Percentiles rank a stretch among this genome's conserved stretches.
Conservation (phyloP, 1,140 invertebrate genomes). For the Muscidifurax raptorellus region DNA sequence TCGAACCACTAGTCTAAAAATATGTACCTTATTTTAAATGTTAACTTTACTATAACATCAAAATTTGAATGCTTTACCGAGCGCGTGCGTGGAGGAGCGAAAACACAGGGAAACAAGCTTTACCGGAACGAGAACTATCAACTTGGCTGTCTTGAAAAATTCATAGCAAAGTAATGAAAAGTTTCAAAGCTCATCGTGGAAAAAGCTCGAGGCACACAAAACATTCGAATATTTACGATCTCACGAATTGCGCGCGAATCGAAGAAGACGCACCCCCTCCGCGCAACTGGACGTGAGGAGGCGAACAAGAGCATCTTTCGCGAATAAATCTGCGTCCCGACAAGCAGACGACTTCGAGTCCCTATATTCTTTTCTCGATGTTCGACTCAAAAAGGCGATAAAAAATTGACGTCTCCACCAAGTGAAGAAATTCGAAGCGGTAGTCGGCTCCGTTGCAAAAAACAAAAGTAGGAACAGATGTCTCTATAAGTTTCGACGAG, state of each 20-base stretch:
- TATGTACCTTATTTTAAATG: no score
- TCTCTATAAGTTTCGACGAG: neutral
- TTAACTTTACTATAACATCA: no score
- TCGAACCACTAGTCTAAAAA: no score
- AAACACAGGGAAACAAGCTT: neutral
- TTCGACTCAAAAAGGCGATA: conserved; percentile 6
- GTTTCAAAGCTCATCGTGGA: neutral
- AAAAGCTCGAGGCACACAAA: neutral
- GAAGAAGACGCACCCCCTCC: neutral
- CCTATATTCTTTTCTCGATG: neutral
- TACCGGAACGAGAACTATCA: neutral
- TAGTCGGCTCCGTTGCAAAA: neutral
- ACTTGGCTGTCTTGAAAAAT: neutral
- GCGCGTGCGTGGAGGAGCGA: neutral
- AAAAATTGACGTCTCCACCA: conserved; percentile 29
- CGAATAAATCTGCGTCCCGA: conserved; percentile 14
- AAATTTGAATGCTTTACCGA: no score
- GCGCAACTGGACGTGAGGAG: neutral
- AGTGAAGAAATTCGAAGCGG: neutral
- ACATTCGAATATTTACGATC: conserved; percentile 14
- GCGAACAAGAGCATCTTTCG: neutral
- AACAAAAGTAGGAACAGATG: conserved; percentile 21
- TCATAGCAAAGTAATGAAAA: neutral
- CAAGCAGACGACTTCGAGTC: neutral
- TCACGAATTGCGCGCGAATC: neutral